These are phyloP conservation scores for Ditylenchus dipsaci DNA, from an alignment of 1,140 invertebrate species.

Conservation along the genomic window DNA sequence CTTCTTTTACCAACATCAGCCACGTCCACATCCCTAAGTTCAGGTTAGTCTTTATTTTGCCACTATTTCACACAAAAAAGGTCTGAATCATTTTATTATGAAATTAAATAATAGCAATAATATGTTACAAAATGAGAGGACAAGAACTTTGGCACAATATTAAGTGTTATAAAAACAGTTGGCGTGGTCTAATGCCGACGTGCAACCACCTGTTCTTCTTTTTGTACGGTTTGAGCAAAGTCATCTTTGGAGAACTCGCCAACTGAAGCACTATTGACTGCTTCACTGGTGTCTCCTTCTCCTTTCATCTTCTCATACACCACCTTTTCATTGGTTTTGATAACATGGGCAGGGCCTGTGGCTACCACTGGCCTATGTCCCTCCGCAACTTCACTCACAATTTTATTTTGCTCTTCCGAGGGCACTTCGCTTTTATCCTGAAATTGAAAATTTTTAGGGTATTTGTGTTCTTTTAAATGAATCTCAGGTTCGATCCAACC, in stretches of 20 bases:
- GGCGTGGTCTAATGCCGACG: neutral
- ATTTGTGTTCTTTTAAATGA: no score
- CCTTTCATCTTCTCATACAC: slow-evolving; percentile 7
- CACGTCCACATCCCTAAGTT: neutral
- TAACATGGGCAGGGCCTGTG: no score
- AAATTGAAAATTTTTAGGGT: no score
- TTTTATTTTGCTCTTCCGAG: neutral
- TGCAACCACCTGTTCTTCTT: slow-evolving; percentile 6
- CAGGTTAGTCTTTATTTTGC: neutral
- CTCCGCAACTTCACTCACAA: neutral
- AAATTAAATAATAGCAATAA: neutral
- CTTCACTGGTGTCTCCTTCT: neutral
- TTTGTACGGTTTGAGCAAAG: neutral
- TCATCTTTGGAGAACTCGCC: slow-evolving; percentile 2
- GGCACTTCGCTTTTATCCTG: neutral
- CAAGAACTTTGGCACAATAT: neutral
- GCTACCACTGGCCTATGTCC: no score
- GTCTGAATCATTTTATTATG: neutral
- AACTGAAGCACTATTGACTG: neutral
- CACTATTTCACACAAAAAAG: neutral
- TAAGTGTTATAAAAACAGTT: neutral
- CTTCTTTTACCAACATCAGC: neutral
- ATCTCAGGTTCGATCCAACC: neutral
- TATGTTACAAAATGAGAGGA: neutral
- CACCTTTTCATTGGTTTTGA: neutral